Percentiles rank a stretch among this genome's conserved stretches.
These are phyloP conservation scores for Pelecanus crispus DNA, from an alignment of 2,113 vertebrate species.

Conservation along the genomic window DNA sequence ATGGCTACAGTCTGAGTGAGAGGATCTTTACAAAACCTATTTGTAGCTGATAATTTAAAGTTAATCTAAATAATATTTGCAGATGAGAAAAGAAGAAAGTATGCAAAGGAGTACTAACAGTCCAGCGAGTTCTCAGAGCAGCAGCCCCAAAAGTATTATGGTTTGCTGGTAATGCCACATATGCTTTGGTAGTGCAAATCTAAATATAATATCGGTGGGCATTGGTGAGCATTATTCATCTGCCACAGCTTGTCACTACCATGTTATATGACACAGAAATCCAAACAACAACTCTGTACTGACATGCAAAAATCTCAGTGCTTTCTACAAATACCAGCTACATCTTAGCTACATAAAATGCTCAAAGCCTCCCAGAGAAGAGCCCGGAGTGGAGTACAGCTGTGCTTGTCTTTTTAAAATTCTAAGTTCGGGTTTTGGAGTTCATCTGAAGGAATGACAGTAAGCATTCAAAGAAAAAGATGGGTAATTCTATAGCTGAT, in stretches of 20 bases:
- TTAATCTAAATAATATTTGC: background rate
- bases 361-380: background rate
- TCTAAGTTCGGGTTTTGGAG: background rate
- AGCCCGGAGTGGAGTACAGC: background rate
- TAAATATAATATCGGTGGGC: background rate
- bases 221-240: background rate
- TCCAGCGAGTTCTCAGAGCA: background rate
- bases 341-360: background rate
- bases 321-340: background rate
- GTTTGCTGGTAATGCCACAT: background rate
- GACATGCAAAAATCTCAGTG: background rate
- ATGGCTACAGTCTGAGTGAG: background rate
- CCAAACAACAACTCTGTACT: background rate
- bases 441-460: slow-evolving; percentile 42
- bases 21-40: background rate
- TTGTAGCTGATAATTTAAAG: background rate
- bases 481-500: slow-evolving; percentile 49
- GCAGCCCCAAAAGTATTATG: background rate
- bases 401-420: background rate
- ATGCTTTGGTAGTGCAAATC: background rate
- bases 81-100: background rate
- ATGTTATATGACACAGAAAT: background rate
- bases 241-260: background rate
- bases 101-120: background rate
- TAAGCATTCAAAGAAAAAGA: slow-evolving; percentile 31